Base-by-base conservation (phyloP, 1,140 invertebrate genomes). In the Papilio machaon region DNA sequence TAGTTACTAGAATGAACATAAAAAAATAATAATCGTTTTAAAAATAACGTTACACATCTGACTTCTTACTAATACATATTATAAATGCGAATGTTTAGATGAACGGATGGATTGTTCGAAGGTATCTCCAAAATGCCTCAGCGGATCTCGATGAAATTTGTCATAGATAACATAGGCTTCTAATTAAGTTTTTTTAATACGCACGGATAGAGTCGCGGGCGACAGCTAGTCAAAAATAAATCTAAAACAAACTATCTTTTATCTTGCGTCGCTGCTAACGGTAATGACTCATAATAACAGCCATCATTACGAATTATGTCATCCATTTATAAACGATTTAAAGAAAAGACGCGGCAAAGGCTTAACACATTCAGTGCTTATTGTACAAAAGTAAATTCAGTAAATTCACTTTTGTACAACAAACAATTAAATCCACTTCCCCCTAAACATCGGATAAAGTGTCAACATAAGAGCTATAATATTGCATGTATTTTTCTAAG, bases 201-300 rank as follows among this genome's bases (percentile, higher is more conserved):
- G 23, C 23, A 30, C 23, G 23, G 23, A 30, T 30, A 2, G 23
- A 30, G 23, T 1, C 23, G 2, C 23, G 23, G 23, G 23, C 23
- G 23, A 30, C 23, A 30, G 23, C 23, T 30, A 30, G 23, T 67
- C 7, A 70, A 70, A 38, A 38, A 70, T 15, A 0, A 1, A n/a
- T 10, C 1, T 30, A 75, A 47, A 52, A 19, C 19, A 52, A 76
- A 76, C 74, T 35, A n/a, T 52, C 19, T 76, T 76, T 49, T 76
- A 46, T 76, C 74, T 30, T 9, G 9, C 11, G 19, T 30, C 19
- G 13, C n/a, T 49, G n/a, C 58, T 35, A 76, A 23, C 19, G 19
- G 74, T 52, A 46, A 52, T 35, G 19, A 76, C n/a, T 76, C 47
- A 47, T 74, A 74, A 74, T 74, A 19, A 49, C 43, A 19, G 47